phyloP scores from a whole-genome alignment of 1,140 invertebrate species.

The Drosophila tropicalis region DNA sequence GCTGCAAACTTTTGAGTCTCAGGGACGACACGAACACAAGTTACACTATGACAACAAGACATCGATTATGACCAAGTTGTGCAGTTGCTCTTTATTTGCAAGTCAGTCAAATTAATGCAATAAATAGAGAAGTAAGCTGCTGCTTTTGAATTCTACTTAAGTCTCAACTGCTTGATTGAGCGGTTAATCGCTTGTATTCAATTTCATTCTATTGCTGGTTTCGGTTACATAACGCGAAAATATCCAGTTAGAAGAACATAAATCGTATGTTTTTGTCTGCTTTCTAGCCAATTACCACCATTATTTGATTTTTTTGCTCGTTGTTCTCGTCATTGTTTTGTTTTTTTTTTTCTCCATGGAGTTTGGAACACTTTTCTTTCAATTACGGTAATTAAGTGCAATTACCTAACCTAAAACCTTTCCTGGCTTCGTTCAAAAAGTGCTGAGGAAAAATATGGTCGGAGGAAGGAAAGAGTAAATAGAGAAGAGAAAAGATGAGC shows the following conservation, averaged over 20 bases:
- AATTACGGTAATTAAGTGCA: conserved; percentile 29
- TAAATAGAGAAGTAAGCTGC: no score
- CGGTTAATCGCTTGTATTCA: not conserved
- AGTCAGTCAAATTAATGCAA: no score
- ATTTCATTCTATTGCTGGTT: not conserved
- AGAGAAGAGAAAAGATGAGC: not conserved
- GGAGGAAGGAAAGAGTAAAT: no score
- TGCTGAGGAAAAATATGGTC: not conserved
- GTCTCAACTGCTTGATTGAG: not conserved
- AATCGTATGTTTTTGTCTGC: not conserved
- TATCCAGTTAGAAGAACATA: not conserved
- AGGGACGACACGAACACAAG: not conserved
- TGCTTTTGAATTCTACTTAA: no score
- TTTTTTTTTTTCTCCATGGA: conserved; percentile 1
- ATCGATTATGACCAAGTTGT: not conserved
- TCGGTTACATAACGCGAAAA: not conserved
- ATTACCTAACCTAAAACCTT: conserved; percentile 25
- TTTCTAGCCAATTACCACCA: conserved; percentile 14
- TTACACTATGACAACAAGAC: conserved; percentile 2
- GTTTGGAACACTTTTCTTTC: conserved; percentile 16
- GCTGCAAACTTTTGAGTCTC: not conserved
- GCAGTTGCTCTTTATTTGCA: no score
- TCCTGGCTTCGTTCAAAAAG: conserved; percentile 14
- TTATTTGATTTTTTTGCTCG: conserved; percentile 7
- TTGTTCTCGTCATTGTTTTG: not conserved